phyloP scores from a whole-genome alignment of 2,113 vertebrate genomes.

The Sphaerodactylus townsendi region DNA sequence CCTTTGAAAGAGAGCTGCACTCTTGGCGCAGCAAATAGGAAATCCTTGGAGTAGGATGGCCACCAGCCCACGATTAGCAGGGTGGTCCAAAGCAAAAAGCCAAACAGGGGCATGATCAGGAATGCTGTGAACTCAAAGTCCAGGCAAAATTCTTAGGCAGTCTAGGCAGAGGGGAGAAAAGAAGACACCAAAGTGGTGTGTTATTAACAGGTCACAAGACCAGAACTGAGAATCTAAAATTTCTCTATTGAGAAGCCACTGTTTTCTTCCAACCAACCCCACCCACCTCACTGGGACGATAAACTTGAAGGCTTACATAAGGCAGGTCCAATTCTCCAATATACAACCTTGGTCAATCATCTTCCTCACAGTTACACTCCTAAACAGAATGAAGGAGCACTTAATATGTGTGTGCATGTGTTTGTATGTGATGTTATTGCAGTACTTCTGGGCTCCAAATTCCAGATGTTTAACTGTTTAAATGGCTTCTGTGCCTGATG shows the following conservation, averaged over 20 bases:
- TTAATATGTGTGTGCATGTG: neutral
- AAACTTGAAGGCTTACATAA: neutral
- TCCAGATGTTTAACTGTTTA: neutral
- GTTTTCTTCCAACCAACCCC: neutral
- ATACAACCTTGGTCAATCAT: neutral
- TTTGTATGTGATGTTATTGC: neutral
- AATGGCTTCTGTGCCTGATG: neutral
- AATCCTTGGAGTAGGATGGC: constrained; percentile 69
- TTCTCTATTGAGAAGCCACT: accelerated
- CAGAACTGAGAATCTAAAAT: neutral
- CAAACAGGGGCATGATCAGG: constrained; percentile 73
- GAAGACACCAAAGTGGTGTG: neutral
- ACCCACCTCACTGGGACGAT: neutral
- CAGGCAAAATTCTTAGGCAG: constrained; percentile 22
- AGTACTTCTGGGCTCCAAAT: neutral
- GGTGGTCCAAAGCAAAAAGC: constrained; percentile 73
- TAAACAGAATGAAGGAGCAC: neutral
- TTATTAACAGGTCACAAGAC: constrained; percentile 17
- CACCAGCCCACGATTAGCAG: constrained; percentile 77
- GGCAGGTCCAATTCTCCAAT: neutral
- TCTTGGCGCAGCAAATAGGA: constrained; percentile 61
- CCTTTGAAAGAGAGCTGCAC: constrained; percentile 81
- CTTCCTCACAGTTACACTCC: neutral
- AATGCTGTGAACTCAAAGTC: constrained; percentile 26
- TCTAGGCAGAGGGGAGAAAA: constrained; percentile 50